Base-by-base conservation (phyloP, 1,140 invertebrate genomes). In the Oedothorax gibbosus region DNA sequence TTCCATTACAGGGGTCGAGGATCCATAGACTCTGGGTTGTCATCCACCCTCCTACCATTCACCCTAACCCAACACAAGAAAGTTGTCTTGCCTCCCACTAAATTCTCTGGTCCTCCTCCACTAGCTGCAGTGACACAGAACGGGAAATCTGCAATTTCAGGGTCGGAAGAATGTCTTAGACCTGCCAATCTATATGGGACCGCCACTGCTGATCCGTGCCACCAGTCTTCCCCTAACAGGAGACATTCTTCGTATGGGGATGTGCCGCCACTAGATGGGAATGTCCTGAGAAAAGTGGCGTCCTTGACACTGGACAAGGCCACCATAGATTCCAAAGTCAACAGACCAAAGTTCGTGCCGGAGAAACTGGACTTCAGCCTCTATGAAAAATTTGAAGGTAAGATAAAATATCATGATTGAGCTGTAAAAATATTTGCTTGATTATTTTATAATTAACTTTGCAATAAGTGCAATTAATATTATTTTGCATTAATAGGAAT, bases 331-430 rank as follows among this genome's bases (percentile, higher is more conserved):
- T 90, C 92, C 85, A 91, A 91, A 87, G 90, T 93, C n/a, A 89
- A 90, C 76, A 92, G 93, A 85, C 94, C 94, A 56, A 94, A 94
- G 89, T 94, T 94, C 89, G 93, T 95, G 82, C 95, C 95, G 7
- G 94, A 96, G 89, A 96, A 96, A 90, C 90, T 96, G 87, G 94
- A 96, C 91, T 95, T 94, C 90, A 93, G 93, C 89, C 91, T 95
- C 62, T 95, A 94, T 88, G 95, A 96, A 90, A 96, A 95, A 91
- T 97, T 96, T 91, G 95, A 97, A 94, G 96, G 95, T 96, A 91
- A 92, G 89, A 88, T 12, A 10, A 62, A 35, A 35, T 35, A 35
- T 35, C 35, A 35, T 5, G 35, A 35, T 35, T 35, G 5, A 35
- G 35, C 35, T 35, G 35, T 5, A 35, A 35, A 35, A 35, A 35